These are phyloP conservation scores for Oreochromis niloticus DNA, from an alignment of 2,113 vertebrate species.

Conservation along the genomic window DNA sequence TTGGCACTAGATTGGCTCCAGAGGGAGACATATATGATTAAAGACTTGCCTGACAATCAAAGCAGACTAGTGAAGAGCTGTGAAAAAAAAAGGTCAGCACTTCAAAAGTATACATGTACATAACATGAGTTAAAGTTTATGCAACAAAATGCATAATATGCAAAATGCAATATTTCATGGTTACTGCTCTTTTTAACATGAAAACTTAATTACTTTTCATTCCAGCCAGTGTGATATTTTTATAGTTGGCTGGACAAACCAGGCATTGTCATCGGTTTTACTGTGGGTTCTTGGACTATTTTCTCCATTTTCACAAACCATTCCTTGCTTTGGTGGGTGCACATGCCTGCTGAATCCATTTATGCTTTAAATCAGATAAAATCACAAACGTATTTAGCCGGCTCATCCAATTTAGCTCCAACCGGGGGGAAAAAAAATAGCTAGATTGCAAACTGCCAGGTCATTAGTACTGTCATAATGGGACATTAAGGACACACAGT, in stretches of 20 bases:
- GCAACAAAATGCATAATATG: background rate
- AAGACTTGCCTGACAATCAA: background rate
- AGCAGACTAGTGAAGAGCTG: background rate
- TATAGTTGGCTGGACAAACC: background rate
- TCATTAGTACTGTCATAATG: background rate
- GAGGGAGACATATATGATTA: background rate
- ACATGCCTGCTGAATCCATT: background rate
- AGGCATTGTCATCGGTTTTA: background rate
- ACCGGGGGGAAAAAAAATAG: background rate
- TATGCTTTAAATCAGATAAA: background rate
- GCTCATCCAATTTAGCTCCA: background rate
- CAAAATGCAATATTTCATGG: background rate
- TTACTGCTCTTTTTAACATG: background rate
- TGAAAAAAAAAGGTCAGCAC: background rate
- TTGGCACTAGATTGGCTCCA: background rate
- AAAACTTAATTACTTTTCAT: background rate
- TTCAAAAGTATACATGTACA: background rate
- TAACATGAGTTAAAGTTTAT: background rate
- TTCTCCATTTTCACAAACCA: background rate
- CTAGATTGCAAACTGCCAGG: background rate
- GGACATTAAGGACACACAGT: background rate
- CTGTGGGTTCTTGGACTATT: background rate
- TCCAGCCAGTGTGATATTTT: background rate
- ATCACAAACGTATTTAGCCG: background rate
- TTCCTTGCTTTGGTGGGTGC: background rate